Conservation (phyloP, 1,140 invertebrate genomes). For the Caligus rogercresseyi region DNA sequence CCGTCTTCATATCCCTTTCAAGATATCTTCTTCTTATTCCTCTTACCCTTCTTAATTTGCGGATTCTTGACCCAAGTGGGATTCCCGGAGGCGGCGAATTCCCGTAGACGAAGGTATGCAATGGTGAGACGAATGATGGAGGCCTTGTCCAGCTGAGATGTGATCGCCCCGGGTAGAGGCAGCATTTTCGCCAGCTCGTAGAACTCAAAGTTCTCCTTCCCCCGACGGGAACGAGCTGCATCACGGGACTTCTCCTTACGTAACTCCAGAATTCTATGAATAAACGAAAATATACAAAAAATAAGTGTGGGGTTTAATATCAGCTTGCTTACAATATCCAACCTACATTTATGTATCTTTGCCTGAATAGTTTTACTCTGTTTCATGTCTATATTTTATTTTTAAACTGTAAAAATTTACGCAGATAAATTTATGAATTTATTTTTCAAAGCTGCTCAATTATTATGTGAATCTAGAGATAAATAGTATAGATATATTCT, state of each 20-base stretch:
- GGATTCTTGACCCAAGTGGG: constrained; percentile 73
- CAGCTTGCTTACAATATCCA: not conserved
- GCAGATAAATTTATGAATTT: not conserved
- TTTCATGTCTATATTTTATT: not conserved
- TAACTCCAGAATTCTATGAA: constrained; percentile 79
- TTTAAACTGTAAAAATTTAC: not conserved
- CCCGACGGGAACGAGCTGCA: constrained; percentile 75
- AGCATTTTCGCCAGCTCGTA: constrained; percentile 95
- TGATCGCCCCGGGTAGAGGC: constrained; percentile 85
- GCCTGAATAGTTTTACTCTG: not conserved
- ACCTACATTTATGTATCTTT: not conserved
- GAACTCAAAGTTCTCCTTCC: constrained; percentile 97
- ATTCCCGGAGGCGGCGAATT: constrained; percentile 84
- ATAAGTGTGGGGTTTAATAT: not conserved
- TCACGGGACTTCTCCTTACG: constrained; percentile 92
- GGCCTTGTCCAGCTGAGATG: constrained; percentile 92
- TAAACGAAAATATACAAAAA: constrained; percentile 15
- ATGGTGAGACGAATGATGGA: constrained; percentile 95
- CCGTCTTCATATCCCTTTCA: not conserved
- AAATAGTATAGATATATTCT: no score
- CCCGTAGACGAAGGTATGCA: constrained; percentile 83
- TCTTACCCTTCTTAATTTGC: constrained; percentile 25
- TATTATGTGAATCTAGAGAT: no score
- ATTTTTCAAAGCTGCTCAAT: not conserved
- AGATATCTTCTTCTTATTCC: not conserved